Conservation (phyloP, 2,888 invertebrate species). For the Caradrina kadenii region DNA sequence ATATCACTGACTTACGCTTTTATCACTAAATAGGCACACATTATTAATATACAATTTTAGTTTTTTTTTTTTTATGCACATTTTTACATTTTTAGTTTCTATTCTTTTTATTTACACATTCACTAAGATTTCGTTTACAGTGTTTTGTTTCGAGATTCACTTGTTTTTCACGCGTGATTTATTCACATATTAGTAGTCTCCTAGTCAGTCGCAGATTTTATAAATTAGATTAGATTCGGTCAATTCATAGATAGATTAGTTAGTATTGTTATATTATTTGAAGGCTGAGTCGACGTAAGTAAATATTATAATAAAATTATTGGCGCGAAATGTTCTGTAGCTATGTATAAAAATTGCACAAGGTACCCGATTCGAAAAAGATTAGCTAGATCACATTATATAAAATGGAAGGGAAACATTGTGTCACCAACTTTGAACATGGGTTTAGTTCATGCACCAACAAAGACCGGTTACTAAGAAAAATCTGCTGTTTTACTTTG, state of each 20-base stretch:
- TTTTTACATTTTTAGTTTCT: slow-evolving; percentile 10
- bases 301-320: not conserved
- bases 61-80: slow-evolving; percentile 8
- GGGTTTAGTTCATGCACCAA: too few relatives aligned
- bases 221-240: slow-evolving; percentile 3
- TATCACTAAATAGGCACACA: not conserved
- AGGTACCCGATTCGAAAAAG: too few relatives aligned
- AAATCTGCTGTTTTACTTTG: too few relatives aligned
- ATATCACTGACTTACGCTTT: slow-evolving; percentile 6
- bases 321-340: too few relatives aligned
- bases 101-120: slow-evolving; percentile 1
- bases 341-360: too few relatives aligned
- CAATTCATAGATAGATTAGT: not conserved
- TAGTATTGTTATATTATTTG: not conserved
- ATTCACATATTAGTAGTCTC: not conserved
- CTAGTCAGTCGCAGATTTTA: not conserved
- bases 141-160: not conserved
- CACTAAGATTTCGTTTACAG: slow-evolving; percentile 6
- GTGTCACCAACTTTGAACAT: too few relatives aligned
- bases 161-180: not conserved
- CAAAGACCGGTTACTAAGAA: too few relatives aligned
- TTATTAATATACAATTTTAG: not conserved
- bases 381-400: too few relatives aligned
- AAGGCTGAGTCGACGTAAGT: slow-evolving; percentile 13
- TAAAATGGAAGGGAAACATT: too few relatives aligned